phyloP scores from a whole-genome alignment of 2,797 vertebrate species.

The Ctenochaetus hawaiiensis region DNA sequence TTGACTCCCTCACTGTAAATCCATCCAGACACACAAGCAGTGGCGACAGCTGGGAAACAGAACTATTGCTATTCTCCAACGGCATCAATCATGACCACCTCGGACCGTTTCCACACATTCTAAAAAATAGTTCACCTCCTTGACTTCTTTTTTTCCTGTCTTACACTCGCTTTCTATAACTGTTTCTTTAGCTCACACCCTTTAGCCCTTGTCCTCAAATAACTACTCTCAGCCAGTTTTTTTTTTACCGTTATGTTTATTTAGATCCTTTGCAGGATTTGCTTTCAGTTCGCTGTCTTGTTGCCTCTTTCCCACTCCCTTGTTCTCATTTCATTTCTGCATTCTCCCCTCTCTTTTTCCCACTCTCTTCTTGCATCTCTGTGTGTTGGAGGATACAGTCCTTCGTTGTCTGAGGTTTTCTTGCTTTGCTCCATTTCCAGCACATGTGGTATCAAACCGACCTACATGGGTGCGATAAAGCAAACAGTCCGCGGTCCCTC shows the following conservation, averaged over 20 bases:
- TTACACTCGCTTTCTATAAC: slow-evolving; percentile 39
- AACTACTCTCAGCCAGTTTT: slow-evolving; percentile 41
- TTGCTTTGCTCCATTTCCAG: slow-evolving; percentile 67
- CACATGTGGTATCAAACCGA: slow-evolving; percentile 86
- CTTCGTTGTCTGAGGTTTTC: slow-evolving; percentile 72
- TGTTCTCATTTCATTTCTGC: neutral
- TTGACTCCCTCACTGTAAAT: slow-evolving; percentile 78
- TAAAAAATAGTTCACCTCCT: slow-evolving; percentile 40
- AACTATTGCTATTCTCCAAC: slow-evolving; percentile 77
- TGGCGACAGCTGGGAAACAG: slow-evolving; percentile 82
- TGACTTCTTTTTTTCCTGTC: slow-evolving; percentile 8
- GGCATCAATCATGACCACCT: slow-evolving; percentile 77
- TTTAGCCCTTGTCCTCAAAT: slow-evolving; percentile 48
- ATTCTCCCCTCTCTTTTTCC: slow-evolving; percentile 4
- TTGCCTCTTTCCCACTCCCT: slow-evolving; percentile 16
- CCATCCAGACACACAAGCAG: slow-evolving; percentile 78
- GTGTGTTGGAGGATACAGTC: slow-evolving; percentile 59
- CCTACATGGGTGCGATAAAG: slow-evolving; percentile 86
- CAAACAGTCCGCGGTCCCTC: slow-evolving; percentile 84
- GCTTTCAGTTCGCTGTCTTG: slow-evolving; percentile 18
- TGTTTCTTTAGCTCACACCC: slow-evolving; percentile 49
- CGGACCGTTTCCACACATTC: slow-evolving; percentile 67
- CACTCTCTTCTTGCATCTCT: slow-evolving; percentile 47
- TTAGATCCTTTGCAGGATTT: slow-evolving; percentile 27
- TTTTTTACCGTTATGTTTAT: slow-evolving; percentile 20